Evolutionary conservation across 2,797 vertebrate species (phyloP).

Genomic region (Natrix natrix): DNA sequence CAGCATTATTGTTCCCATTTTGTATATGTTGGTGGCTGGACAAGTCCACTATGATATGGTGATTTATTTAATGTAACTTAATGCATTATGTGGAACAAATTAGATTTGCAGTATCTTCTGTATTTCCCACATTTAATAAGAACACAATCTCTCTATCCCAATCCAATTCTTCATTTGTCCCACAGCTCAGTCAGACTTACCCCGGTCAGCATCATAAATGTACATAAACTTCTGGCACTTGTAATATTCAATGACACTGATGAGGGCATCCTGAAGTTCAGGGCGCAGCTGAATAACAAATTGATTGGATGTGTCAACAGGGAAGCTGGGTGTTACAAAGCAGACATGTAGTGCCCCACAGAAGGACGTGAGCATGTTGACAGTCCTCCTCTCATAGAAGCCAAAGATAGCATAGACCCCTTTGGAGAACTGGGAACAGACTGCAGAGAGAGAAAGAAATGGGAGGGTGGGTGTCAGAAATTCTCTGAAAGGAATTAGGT

Average conservation of each 20-base stretch:
- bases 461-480: neutral
- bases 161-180: neutral
- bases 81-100: neutral
- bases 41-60: neutral
- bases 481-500: conserved; percentile 13
- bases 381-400: conserved; percentile 94
- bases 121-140: neutral
- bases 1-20: neutral
- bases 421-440: conserved; percentile 99
- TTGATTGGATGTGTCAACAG: conserved; percentile 95
- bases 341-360: conserved; percentile 96
- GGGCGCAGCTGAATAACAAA: conserved; percentile 98
- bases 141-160: too few species aligned
- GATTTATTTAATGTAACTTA: neutral
- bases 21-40: neutral
- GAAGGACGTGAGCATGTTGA: conserved; percentile 99
- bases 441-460: conserved; percentile 65
- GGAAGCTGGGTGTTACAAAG: conserved; percentile 97
- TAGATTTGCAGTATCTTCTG: neutral
- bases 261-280: conserved; percentile 93
- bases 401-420: conserved; percentile 99
- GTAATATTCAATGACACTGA: conserved; percentile 94
- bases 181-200: conserved; percentile 69
- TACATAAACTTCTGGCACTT: conserved; percentile 97
- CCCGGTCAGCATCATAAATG: conserved; percentile 96